Base-by-base conservation (phyloP, 2,113 vertebrate genomes). In the Ahaetulla prasina region DNA sequence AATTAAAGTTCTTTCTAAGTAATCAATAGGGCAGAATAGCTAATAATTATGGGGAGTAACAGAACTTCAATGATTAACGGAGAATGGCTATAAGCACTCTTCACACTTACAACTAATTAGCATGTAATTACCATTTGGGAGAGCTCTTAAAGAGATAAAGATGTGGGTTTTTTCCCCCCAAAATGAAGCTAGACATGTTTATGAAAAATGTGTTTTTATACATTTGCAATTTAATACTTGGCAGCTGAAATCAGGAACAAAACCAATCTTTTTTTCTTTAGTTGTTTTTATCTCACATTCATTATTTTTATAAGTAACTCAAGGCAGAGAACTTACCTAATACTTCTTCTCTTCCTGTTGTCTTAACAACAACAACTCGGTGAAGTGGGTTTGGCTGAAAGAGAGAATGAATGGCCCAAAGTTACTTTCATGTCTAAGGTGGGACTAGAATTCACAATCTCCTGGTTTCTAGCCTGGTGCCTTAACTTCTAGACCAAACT, bases 1-100 rank as follows among this genome's bases (percentile, higher is more conserved):
- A 94, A 60, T 89, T n/a, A 30, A 91, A 94, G 90, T 25, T 87
- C 88, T 18, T 3, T 91, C 80, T 94, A 93, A 87, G 22, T 89
- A 53, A 50, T 74, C 92, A 93, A 89, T 91, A 94, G 92, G 91
- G 57, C 8, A 23, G 93, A 91, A 47, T 74, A 53, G 92, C 54
- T 43, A 4, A 11, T 94, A 91, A 87, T 9, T 93, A 94, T 60
- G 39, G 27, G n/a, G 11, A 90, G 16, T 27, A 14, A 39, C 91
- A 0, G 49, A 95, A 63, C 45, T 63, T 49, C 53, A 30, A 23
- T 86, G 49, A 84, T 90, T 86, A 90, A 60, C 3, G 18, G 80
- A 94, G 88, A 93, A 85, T 85, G 23, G 27, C 89, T 94, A 89
- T 43, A 0, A 0, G 52, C 2, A 49, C 87, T 89, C 90, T 52